phyloP scores from a whole-genome alignment of 2,888 invertebrate genomes.

The Drosophila imparisetae region DNA sequence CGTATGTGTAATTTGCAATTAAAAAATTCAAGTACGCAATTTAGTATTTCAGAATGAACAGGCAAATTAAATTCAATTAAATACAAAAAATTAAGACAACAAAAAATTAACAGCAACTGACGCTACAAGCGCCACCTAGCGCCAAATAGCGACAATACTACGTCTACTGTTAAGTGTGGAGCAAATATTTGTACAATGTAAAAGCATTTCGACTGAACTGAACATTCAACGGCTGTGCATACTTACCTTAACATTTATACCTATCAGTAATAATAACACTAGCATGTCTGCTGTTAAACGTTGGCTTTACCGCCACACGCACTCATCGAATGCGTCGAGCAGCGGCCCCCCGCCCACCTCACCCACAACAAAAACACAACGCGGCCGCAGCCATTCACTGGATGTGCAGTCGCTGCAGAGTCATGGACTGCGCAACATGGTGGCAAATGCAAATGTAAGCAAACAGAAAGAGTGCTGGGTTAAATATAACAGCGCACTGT shows the following conservation, averaged over 20 bases:
- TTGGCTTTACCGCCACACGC: slow-evolving; percentile 83
- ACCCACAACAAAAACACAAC: slow-evolving; percentile 73
- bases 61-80: background rate
- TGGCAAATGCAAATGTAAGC: slow-evolving; percentile 81
- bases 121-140: slow-evolving; percentile 52
- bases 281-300: slow-evolving; percentile 84
- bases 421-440: slow-evolving; percentile 82
- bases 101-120: slow-evolving; percentile 6
- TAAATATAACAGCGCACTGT: slow-evolving; percentile 37
- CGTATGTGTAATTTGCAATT: slow-evolving; percentile 29
- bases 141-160: slow-evolving; percentile 16
- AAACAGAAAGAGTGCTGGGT: background rate
- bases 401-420: slow-evolving; percentile 84
- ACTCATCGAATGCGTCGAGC: slow-evolving; percentile 61
- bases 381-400: slow-evolving; percentile 84
- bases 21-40: slow-evolving; percentile 21
- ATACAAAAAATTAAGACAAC: background rate
- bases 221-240: slow-evolving; percentile 47
- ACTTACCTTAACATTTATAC: slow-evolving; percentile 30
- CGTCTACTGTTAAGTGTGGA: slow-evolving; percentile 32
- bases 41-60: slow-evolving; percentile 15
- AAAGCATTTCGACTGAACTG: slow-evolving; percentile 27
- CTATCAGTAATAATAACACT: slow-evolving; percentile 15
- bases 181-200: slow-evolving; percentile 37
- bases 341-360: slow-evolving; percentile 69